Evolutionary conservation across 2,797 vertebrate species (phyloP).

Genomic region (Diplodus puntazzo): DNA sequence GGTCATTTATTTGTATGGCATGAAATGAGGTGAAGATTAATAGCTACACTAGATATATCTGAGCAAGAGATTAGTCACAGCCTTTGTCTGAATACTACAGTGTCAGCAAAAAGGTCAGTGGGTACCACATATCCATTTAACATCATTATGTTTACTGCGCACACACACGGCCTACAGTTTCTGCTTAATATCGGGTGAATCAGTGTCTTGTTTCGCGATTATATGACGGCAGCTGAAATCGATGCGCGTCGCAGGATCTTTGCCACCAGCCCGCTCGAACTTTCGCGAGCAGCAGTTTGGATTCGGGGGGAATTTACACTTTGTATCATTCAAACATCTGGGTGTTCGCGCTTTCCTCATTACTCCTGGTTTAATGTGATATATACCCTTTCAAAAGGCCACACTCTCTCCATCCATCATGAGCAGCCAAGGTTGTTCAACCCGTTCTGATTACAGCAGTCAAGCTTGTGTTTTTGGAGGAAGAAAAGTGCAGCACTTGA

Average conservation of each 20-base stretch:
- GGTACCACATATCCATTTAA: constrained; percentile 63
- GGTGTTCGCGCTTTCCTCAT: constrained; percentile 80
- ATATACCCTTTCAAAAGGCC: constrained; percentile 87
- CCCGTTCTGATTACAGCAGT: constrained; percentile 79
- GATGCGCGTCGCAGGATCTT: constrained; percentile 14
- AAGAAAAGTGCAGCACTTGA: constrained; percentile 60
- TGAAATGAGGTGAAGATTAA: constrained; percentile 80
- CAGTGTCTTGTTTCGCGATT: constrained; percentile 20
- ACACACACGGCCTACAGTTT: constrained; percentile 25
- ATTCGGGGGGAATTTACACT: constrained; percentile 62
- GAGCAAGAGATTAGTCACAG: constrained; percentile 75
- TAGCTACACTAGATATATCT: constrained; percentile 65
- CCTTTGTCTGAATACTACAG: constrained; percentile 70
- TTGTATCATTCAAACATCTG: constrained; percentile 85
- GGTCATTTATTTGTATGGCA: constrained; percentile 78
- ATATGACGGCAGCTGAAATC: constrained; percentile 32
- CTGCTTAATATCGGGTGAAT: constrained; percentile 33
- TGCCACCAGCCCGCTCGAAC: constrained; percentile 5
- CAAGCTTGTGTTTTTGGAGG: constrained; percentile 66
- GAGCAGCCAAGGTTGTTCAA: constrained; percentile 79
- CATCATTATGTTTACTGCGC: constrained; percentile 66
- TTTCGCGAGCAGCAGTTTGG: constrained; percentile 55
- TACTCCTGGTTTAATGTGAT: constrained; percentile 88
- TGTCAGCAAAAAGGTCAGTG: constrained; percentile 75
- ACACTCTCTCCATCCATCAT: constrained; percentile 84